Evolutionary conservation across 2,888 invertebrate species (phyloP).

Genomic region (Drymonia ruficornis): DNA sequence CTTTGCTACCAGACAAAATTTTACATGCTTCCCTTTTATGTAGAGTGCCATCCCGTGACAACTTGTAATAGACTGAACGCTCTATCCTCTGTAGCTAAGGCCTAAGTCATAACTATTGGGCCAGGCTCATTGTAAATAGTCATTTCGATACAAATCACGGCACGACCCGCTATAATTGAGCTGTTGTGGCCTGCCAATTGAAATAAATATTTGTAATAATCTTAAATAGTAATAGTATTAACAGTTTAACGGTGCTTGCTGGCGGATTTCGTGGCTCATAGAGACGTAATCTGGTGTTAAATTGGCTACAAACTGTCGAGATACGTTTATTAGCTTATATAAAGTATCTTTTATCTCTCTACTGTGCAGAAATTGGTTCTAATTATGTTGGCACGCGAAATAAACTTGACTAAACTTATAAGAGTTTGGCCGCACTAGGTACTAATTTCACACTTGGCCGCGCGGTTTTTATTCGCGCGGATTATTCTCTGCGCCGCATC

Average conservation of each 20-base stretch:
- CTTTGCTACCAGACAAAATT: too few species aligned
- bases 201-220: conserved; percentile 40
- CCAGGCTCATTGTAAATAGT: conserved; percentile 36
- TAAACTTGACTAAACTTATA: too few species aligned
- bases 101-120: conserved; percentile 31
- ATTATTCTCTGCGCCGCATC: too few species aligned
- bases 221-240: conserved; percentile 30
- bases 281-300: conserved; percentile 14
- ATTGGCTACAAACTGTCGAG: not conserved
- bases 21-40: too few species aligned
- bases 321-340: not conserved
- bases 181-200: conserved; percentile 24
- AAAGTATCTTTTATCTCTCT: too few species aligned
- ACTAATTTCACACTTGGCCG: too few species aligned
- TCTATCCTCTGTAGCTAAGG: conserved; percentile 11
- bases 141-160: conserved; percentile 40
- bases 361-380: too few species aligned
- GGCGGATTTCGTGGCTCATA: conserved; percentile 1
- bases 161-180: conserved; percentile 33
- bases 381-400: too few species aligned
- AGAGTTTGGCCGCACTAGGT: too few species aligned
- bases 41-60: not conserved
- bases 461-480: too few species aligned
- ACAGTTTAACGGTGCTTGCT: conserved; percentile 25
- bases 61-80: not conserved